These are phyloP conservation scores for Acanthochromis polyacanthus DNA, from an alignment of 2,113 vertebrate genomes.

Conservation along the genomic window DNA sequence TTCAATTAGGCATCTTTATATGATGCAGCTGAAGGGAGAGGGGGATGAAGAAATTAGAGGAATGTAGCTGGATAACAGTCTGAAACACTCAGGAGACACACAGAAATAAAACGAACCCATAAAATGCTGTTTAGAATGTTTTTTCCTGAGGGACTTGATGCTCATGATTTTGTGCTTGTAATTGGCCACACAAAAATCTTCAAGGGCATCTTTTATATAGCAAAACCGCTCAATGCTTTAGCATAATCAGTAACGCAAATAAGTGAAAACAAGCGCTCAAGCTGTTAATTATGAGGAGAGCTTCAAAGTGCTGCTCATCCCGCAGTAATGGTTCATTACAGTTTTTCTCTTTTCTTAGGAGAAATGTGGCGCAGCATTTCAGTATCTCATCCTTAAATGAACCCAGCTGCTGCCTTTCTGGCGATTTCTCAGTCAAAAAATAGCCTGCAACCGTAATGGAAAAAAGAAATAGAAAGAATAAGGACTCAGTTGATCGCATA, in stretches of 20 bases:
- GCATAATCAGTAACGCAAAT: conserved; percentile 31
- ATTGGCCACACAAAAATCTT: conserved; percentile 25
- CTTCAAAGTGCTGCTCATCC: conserved; percentile 53
- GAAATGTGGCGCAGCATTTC: conserved; percentile 29
- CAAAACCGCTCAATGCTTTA: conserved; percentile 23
- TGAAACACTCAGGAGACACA: conserved; percentile 54
- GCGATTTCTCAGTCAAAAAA: conserved; percentile 42
- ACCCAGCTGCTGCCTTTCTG: conserved; percentile 32
- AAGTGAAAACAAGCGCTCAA: conserved; percentile 20
- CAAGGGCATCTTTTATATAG: conserved; percentile 38
- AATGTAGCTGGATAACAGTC: conserved; percentile 49
- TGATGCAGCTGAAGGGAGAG: conserved; percentile 56
- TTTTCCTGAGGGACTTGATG: conserved; percentile 7
- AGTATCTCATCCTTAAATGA: conserved; percentile 37
- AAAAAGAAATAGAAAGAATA: conserved; percentile 11
- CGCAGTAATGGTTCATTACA: conserved; percentile 26
- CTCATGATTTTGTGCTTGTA: conserved; percentile 38
- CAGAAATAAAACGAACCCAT: conserved; percentile 40
- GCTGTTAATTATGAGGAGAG: conserved; percentile 38
- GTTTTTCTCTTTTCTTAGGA: conserved; percentile 22
- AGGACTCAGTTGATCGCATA: conserved; percentile 13
- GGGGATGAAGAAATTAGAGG: conserved; percentile 51
- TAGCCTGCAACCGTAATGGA: neutral
- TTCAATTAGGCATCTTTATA: conserved; percentile 78
- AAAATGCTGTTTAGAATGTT: conserved; percentile 55